phyloP scores from a whole-genome alignment of 2,797 vertebrate genomes.

The Artibeus lituratus region DNA sequence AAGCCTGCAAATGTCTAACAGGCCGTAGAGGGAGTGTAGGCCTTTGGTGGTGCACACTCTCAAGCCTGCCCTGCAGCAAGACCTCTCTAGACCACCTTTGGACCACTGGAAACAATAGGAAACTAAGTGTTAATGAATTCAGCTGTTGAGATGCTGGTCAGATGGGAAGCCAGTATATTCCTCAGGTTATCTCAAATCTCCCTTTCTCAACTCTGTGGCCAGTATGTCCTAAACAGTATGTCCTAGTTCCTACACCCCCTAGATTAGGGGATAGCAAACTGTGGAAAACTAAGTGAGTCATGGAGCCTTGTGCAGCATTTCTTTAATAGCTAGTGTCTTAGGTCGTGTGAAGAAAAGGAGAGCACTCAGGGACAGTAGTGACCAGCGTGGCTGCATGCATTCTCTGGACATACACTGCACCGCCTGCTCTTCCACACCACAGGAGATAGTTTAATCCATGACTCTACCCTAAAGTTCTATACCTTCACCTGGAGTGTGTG shows the following conservation, averaged over 20 bases:
- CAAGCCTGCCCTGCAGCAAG: neutral
- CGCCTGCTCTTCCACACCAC: neutral
- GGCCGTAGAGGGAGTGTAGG: neutral
- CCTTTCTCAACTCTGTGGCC: neutral
- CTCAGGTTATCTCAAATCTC: neutral
- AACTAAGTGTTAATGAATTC: neutral
- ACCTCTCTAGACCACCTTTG: neutral
- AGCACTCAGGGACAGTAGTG: accelerated
- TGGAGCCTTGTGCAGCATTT: neutral
- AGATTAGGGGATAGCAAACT: neutral
- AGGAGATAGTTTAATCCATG: neutral
- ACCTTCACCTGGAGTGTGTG: neutral
- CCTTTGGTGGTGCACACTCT: neutral
- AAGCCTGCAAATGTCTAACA: neutral
- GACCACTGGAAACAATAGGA: neutral
- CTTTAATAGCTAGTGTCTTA: neutral
- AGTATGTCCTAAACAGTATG: neutral
- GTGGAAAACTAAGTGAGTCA: neutral
- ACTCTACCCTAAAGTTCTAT: neutral
- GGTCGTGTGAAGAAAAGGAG: neutral
- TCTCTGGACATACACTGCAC: neutral
- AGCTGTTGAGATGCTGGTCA: neutral
- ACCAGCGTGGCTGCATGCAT: accelerated
- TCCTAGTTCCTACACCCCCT: neutral
- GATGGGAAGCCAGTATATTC: neutral